Evolutionary conservation across 2,797 vertebrate species (phyloP).

Genomic region (Babyrousa celebensis): DNA sequence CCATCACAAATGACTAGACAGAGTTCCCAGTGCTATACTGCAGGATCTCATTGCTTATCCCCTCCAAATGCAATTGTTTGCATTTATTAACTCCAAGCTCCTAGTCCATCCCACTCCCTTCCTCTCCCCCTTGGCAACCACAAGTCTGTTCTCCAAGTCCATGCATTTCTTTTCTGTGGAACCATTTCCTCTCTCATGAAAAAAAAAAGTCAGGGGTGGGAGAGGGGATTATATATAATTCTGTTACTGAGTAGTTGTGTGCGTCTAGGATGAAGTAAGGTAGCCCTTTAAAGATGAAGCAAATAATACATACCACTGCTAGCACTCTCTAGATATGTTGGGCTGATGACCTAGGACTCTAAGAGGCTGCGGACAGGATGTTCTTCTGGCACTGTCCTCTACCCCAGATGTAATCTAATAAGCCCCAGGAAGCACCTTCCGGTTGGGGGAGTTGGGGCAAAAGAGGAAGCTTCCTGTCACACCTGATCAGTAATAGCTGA

Average conservation of each 20-base stretch:
- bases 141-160: no score
- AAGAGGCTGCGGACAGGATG: background rate
- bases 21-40: no score
- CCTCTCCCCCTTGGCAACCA: no score
- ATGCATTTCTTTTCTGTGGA: no score
- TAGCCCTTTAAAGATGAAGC: conserved; percentile 51
- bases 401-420: background rate
- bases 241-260: background rate
- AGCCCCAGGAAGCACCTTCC: background rate
- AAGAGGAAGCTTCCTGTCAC: background rate
- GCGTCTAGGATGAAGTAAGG: background rate
- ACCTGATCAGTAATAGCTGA: background rate
- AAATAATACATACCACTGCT: background rate
- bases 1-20: no score
- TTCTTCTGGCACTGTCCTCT: background rate
- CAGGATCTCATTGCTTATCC: no score
- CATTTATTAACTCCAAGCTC: no score
- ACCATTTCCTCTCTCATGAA: conserved; percentile 35
- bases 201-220: background rate
- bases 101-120: no score
- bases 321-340: background rate
- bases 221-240: conserved; percentile 38
- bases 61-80: no score
- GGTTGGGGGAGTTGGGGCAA: background rate
- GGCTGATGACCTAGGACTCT: background rate